phyloP scores from a whole-genome alignment of 2,113 vertebrate species.

The Lophochroa leadbeateri region DNA sequence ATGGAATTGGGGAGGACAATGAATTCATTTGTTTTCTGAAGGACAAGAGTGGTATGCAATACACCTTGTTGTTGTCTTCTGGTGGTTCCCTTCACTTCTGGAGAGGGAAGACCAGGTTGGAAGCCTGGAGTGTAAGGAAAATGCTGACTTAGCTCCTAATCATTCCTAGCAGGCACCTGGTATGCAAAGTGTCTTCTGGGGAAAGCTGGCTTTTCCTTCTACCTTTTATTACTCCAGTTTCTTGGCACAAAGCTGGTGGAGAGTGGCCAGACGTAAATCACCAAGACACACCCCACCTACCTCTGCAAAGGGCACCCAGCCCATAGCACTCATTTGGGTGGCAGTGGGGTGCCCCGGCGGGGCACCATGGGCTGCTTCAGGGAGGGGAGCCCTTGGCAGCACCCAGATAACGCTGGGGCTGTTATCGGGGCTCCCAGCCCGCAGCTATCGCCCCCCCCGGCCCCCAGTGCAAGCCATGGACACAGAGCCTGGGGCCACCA shows the following conservation, averaged over 20 bases:
- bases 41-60: neutral
- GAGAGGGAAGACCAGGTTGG: neutral
- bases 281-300: rapidly evolving
- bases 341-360: rapidly evolving
- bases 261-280: too few relatives aligned
- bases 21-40: neutral
- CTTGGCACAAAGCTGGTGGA: too few relatives aligned
- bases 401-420: neutral
- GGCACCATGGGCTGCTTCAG: neutral
- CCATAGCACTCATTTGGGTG: rapidly evolving
- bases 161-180: neutral
- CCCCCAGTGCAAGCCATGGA: rapidly evolving
- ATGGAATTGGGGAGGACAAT: rapidly evolving
- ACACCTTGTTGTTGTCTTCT: neutral
- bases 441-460: neutral
- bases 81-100: neutral
- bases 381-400: neutral
- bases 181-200: neutral
- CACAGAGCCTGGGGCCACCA: rapidly evolving
- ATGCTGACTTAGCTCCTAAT: neutral
- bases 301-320: neutral
- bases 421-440: neutral
- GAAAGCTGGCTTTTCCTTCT: neutral
- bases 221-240: too few relatives aligned
- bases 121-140: neutral